Percentiles rank a stretch among this genome's conserved stretches.
phyloP scores from a whole-genome alignment of 2,888 invertebrate species.

The Drosophila multiciliata region DNA sequence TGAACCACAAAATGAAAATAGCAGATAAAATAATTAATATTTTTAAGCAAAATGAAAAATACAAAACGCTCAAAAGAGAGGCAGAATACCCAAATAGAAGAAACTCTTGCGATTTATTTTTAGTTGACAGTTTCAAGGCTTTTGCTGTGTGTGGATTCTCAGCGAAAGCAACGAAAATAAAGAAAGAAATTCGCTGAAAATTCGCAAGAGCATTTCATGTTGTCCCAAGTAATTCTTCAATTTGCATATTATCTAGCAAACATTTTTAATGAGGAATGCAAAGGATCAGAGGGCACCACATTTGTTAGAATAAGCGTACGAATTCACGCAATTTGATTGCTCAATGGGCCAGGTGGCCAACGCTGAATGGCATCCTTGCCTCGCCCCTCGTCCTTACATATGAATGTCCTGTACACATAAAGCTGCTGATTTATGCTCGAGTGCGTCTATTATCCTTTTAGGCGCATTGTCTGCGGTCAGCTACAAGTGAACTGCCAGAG shows the following conservation, averaged over 20 bases:
- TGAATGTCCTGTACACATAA: slow-evolving; percentile 22
- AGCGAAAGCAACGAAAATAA: slow-evolving; percentile 42
- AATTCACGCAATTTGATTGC: slow-evolving; percentile 60
- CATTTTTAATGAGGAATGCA: slow-evolving; percentile 38
- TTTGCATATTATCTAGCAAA: slow-evolving; percentile 35
- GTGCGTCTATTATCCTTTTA: slow-evolving; percentile 52
- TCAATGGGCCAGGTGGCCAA: slow-evolving; percentile 55
- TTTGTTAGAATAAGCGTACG: slow-evolving; percentile 39
- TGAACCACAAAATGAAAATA: slow-evolving; percentile 44
- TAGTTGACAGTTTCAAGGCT: slow-evolving; percentile 80
- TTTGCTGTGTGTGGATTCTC: slow-evolving; percentile 46
- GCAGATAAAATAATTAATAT: slow-evolving; percentile 63
- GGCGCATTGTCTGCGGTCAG: slow-evolving; percentile 20
- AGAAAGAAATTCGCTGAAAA: slow-evolving; percentile 46
- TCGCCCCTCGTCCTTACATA: background rate
- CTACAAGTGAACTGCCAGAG: slow-evolving; percentile 18
- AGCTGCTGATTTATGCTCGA: slow-evolving; percentile 63
- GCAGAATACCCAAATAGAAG: slow-evolving; percentile 12
- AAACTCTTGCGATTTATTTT: slow-evolving; percentile 74
- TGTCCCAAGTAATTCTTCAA: slow-evolving; percentile 22
- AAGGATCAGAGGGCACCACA: slow-evolving; percentile 18
- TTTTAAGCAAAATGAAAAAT: slow-evolving; percentile 25
- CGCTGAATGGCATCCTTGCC: background rate
- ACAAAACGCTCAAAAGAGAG: slow-evolving; percentile 19
- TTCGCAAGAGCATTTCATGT: slow-evolving; percentile 31